Evolutionary conservation across 2,797 vertebrate species (phyloP), one percentile per base, ranked within the genome.

Genomic region (Hyperoplus lanceolatus): DNA sequence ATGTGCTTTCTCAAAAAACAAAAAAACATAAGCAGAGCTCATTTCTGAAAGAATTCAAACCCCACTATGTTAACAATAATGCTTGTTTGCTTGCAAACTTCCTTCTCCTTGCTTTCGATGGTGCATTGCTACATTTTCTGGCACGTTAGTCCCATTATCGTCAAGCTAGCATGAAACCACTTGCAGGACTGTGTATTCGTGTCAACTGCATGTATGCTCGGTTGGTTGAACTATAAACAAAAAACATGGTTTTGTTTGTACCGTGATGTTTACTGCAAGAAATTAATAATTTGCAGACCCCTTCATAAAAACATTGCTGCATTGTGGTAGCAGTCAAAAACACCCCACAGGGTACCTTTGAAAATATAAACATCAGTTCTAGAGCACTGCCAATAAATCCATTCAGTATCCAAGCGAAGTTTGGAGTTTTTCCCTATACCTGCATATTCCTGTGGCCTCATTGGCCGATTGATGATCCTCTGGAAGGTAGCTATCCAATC

Each of bases 401-500:
- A 2, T 38, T 43, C 18, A 11, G 9, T 45, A 0, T 45, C 11
- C 9, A 45, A 53, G 3, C 29, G 3, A 69, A 3, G 1, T 15
- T 46, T 50, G 2, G 1, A 45, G 5, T 18, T 54, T 14, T 13
- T 5, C 10, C 29, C 29, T 29, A 0, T 59, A 98, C 98, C 98
- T 95, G 98, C 98, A 0, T 98, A 99, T 89, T 99, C 98, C 94
- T 99, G 98, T 2, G 98, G 98, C 90, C 98, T 95, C 98, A 99
- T 99, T 0, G 97, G 97, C 69, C 97, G 91, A 87, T 97, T 97
- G 59, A 99, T 97, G 48, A 98, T 96, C 65, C 96, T 96, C 94
- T 97, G 96, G 38, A 99, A 97, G 48, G 97, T 96, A 0, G 94
- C 92, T 4, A 99, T 96, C 98, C 98, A 99, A 66, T 97, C 97